phyloP scores from a whole-genome alignment of 2,888 invertebrate genomes.

The Helicoverpa assulta region DNA sequence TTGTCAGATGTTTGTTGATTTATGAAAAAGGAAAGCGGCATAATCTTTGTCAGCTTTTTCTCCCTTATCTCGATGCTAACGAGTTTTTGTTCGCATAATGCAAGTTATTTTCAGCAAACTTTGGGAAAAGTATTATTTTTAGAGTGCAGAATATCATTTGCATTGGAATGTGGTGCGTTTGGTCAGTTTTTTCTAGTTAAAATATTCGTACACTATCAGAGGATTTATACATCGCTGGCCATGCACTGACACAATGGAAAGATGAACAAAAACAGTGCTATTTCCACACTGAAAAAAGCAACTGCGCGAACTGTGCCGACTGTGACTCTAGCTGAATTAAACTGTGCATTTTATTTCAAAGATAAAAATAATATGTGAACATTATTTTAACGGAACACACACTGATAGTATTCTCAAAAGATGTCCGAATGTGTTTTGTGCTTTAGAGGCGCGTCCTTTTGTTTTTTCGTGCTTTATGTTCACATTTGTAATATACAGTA shows the following conservation, averaged over 20 bases:
- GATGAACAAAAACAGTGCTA: slow-evolving; percentile 83
- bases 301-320: slow-evolving; percentile 61
- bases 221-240: slow-evolving; percentile 85
- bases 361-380: slow-evolving; percentile 55
- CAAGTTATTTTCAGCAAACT: slow-evolving; percentile 21
- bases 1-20: slow-evolving; percentile 55
- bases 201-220: slow-evolving; percentile 82
- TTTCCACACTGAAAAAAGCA: slow-evolving; percentile 71
- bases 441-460: slow-evolving; percentile 5
- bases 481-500: slow-evolving; percentile 13
- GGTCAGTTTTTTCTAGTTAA: slow-evolving; percentile 77
- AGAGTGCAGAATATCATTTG: slow-evolving; percentile 63
- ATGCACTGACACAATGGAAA: slow-evolving; percentile 81
- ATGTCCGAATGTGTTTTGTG: not conserved
- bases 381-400: slow-evolving; percentile 41
- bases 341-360: slow-evolving; percentile 53
- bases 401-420: slow-evolving; percentile 19
- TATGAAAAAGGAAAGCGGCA: slow-evolving; percentile 44
- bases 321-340: slow-evolving; percentile 60
- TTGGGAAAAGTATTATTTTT: slow-evolving; percentile 32
- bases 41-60: slow-evolving; percentile 31
- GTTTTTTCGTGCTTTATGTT: slow-evolving; percentile 12
- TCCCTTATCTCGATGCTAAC: slow-evolving; percentile 26
- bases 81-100: slow-evolving; percentile 25
- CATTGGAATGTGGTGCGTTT: slow-evolving; percentile 67